phyloP scores from a whole-genome alignment of 2,113 vertebrate genomes.

The Elgaria multicarinata region DNA sequence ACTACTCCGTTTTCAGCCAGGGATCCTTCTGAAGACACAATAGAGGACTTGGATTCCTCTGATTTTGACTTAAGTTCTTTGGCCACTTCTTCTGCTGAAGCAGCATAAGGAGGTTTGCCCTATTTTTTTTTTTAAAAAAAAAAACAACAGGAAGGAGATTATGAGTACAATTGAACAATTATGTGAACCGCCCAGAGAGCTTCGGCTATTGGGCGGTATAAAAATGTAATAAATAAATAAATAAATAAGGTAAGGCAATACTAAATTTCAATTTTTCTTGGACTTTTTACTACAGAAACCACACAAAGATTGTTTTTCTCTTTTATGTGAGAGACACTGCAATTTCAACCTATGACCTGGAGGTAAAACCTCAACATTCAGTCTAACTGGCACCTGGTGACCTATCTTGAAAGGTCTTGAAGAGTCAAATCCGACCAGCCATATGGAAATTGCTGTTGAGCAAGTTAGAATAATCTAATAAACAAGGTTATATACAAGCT shows the following conservation, averaged over 20 bases:
- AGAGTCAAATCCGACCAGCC: not conserved
- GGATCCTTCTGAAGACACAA: conserved; percentile 82
- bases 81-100: conserved; percentile 85
- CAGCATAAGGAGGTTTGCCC: conserved; percentile 87
- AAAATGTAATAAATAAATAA: too few relatives aligned
- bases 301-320: not conserved
- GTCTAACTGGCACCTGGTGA: not conserved
- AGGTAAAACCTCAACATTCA: not conserved
- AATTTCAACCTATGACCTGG: not conserved
- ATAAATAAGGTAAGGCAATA: not conserved
- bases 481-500: not conserved
- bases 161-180: not conserved
- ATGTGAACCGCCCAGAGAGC: too few relatives aligned
- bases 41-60: conserved; percentile 83
- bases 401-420: not conserved
- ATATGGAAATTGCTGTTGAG: not conserved
- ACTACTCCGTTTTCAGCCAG: conserved; percentile 87
- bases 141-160: not conserved
- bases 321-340: not conserved
- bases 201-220: too few relatives aligned
- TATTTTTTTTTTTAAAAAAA: conserved; percentile 75
- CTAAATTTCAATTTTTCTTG: not conserved
- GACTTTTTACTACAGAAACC: conserved; percentile 8
- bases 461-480: not conserved
- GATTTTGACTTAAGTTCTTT: conserved; percentile 89